Conservation (phyloP, 2,888 invertebrate species). For the Cetonia aurata region DNA sequence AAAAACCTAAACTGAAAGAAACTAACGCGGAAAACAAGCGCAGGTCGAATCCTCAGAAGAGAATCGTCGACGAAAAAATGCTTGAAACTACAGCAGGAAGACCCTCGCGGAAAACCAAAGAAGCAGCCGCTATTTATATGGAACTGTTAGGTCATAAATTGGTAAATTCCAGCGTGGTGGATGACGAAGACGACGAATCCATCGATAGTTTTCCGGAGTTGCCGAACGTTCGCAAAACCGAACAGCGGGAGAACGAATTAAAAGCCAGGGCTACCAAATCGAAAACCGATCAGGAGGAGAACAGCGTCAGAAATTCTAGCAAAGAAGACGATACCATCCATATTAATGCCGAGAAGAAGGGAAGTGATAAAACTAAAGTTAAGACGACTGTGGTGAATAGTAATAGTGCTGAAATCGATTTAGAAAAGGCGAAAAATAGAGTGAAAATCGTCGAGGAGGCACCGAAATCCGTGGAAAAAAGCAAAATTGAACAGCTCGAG, state of each 20-base stretch:
- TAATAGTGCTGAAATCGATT: constrained; percentile 43
- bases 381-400: constrained; percentile 35
- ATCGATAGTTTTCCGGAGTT: constrained; percentile 77
- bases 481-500: not conserved
- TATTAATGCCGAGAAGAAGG: constrained; percentile 52
- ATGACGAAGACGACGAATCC: constrained; percentile 73
- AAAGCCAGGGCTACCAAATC: constrained; percentile 66
- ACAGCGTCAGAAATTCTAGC: constrained; percentile 49
- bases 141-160: constrained; percentile 79
- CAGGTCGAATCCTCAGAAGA: constrained; percentile 25
- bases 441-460: constrained; percentile 18
- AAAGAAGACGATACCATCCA: constrained; percentile 48
- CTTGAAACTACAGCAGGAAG: constrained; percentile 55
- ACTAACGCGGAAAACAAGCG: not conserved
- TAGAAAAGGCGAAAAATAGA: constrained; percentile 45
- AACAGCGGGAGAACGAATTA: constrained; percentile 72
- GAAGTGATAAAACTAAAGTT: constrained; percentile 42
- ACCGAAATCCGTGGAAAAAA: constrained; percentile 8
- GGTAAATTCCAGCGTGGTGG: constrained; percentile 73
- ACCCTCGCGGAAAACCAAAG: constrained; percentile 79
- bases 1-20: constrained; percentile 38
- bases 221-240: constrained; percentile 74
- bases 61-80: constrained; percentile 20
- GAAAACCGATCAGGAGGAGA: constrained; percentile 51
- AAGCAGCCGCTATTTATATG: constrained; percentile 81